Conservation (phyloP, 2,113 vertebrate species). For the Telmatochromis brichardi region DNA sequence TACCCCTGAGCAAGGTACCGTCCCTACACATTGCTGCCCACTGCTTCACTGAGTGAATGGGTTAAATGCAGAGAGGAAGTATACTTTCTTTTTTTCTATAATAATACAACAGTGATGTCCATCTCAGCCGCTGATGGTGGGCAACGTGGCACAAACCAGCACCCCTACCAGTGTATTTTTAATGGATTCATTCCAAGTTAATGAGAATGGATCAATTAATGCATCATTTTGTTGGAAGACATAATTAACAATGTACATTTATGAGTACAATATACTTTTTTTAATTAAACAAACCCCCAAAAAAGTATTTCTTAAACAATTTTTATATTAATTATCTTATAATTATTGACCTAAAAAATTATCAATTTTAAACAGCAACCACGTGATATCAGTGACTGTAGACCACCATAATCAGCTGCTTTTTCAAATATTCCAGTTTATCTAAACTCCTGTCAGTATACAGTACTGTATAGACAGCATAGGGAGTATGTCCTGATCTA, state of each 20-base stretch:
- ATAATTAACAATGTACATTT: background rate
- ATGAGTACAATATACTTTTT: background rate
- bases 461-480: background rate
- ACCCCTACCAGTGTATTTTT: rapidly evolving
- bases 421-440: background rate
- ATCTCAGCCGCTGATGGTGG: rapidly evolving
- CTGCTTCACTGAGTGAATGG: background rate
- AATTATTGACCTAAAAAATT: background rate
- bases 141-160: background rate
- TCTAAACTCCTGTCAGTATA: background rate
- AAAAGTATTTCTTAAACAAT: background rate
- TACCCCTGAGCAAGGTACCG: background rate
- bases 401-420: background rate
- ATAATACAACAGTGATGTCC: background rate
- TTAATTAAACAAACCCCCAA: background rate
- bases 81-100: background rate
- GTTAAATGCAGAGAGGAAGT: background rate
- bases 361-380: background rate
- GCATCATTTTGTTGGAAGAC: rapidly evolving
- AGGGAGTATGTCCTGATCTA: background rate
- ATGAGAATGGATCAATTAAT: background rate
- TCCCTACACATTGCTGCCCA: background rate
- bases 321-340: background rate
- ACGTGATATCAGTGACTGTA: background rate
- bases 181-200: background rate